Conservation (phyloP, 1,140 invertebrate genomes). For the Drosophila pruinosa region DNA sequence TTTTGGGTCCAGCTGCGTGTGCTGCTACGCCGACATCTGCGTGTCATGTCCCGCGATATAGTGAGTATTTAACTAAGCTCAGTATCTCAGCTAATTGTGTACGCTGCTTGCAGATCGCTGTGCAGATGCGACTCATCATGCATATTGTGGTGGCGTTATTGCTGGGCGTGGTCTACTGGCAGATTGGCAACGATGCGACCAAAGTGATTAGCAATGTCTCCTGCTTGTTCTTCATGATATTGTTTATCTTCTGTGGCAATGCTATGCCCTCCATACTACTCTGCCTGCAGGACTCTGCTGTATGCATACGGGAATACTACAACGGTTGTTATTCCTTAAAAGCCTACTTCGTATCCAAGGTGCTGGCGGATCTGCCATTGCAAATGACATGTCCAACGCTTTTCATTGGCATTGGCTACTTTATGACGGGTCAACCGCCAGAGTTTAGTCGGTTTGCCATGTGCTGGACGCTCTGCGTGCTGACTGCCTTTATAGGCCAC, state of each 20-base stretch:
- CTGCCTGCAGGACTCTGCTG: conserved; percentile 92
- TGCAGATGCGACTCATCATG: conserved; percentile 88
- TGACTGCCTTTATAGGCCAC: conserved; percentile 91
- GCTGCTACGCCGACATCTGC: conserved; percentile 49
- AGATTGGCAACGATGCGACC: conserved; percentile 90
- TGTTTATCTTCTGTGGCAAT: conserved; percentile 94
- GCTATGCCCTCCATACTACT: conserved; percentile 94
- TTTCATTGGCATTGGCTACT: conserved; percentile 91
- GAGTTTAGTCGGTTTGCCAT: conserved; percentile 87
- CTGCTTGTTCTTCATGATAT: conserved; percentile 91
- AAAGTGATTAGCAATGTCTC: conserved; percentile 91
- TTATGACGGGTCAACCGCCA: conserved; percentile 91
- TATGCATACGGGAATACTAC: conserved; percentile 93
- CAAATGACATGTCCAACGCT: conserved; percentile 89
- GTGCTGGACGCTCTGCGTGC: conserved; percentile 87
- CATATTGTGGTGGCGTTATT: conserved; percentile 90
- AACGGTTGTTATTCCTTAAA: conserved; percentile 95
- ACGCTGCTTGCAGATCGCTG: conserved; percentile 86
- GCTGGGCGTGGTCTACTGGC: conserved; percentile 91
- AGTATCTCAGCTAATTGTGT: not conserved
- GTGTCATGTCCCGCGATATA: conserved; percentile 61
- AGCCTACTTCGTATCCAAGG: conserved; percentile 92
- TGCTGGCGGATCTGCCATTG: conserved; percentile 93
- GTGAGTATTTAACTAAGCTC: conserved; percentile 28
- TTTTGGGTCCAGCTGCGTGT: conserved; percentile 64